A percentile compares a stretch with the other conserved stretches of the same genome.
phyloP scores from a whole-genome alignment of 2,113 vertebrate genomes.

The Cervus canadensis region DNA sequence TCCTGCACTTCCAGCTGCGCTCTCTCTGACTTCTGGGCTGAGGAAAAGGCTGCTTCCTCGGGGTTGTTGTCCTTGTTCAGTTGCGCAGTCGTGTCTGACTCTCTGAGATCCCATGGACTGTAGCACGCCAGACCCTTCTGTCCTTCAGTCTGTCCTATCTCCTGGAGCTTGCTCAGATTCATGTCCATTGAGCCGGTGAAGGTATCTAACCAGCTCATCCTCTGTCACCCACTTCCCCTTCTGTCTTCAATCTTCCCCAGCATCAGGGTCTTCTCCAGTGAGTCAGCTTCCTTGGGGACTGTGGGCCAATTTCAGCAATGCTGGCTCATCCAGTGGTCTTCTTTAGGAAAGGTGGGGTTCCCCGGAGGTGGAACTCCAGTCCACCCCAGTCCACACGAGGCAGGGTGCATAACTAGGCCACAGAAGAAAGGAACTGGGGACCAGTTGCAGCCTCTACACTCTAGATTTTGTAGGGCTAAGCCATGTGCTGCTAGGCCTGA shows the following conservation, averaged over 20 bases:
- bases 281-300: not conserved
- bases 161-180: not conserved
- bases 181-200: not conserved
- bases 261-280: not conserved
- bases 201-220: not conserved
- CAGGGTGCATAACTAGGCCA: not conserved
- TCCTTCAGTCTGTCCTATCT: not conserved
- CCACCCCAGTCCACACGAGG: not conserved
- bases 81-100: not conserved
- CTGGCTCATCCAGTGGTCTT: not conserved
- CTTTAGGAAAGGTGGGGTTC: not conserved
- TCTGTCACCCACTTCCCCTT: not conserved
- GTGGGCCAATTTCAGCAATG: fast-evolving
- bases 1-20: not conserved
- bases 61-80: not conserved
- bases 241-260: not conserved
- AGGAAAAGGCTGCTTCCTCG: not conserved
- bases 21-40: not conserved
- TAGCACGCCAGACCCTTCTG: not conserved
- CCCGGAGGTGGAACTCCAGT: not conserved
- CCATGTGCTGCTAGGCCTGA: not conserved
- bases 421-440: not conserved
- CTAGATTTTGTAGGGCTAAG: not conserved
- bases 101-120: not conserved
- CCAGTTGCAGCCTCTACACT: not conserved